A percentile compares a stretch with the other conserved stretches of the same genome.
Evolutionary conservation across 2,888 invertebrate species (phyloP).

Genomic region (Watsonalla cultraria): DNA sequence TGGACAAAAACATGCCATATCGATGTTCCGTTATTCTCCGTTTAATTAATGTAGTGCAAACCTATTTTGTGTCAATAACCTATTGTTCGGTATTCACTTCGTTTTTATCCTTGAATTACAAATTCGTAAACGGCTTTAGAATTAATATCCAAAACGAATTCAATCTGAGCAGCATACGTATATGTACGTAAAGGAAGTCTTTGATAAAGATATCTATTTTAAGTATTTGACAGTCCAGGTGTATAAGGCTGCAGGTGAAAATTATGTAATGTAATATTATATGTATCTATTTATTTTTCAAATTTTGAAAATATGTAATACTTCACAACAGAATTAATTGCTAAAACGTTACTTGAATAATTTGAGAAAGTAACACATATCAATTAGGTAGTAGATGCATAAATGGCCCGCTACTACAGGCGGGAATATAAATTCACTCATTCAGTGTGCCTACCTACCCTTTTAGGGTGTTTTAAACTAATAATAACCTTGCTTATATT

Average conservation of each 20-base stretch:
- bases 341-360: too few species aligned
- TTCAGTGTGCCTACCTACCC: too few species aligned
- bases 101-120: constrained; percentile 36
- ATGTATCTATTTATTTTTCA: constrained; percentile 5
- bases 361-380: too few species aligned
- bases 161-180: constrained; percentile 28
- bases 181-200: constrained; percentile 43
- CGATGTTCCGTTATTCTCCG: constrained; percentile 26
- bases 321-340: too few species aligned
- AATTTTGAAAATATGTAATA: too few species aligned
- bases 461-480: too few species aligned
- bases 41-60: constrained; percentile 19
- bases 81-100: constrained; percentile 28
- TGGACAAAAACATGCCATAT: constrained; percentile 15
- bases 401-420: too few species aligned
- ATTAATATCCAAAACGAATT: constrained; percentile 49
- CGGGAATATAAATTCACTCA: too few species aligned
- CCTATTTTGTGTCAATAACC: constrained; percentile 20
- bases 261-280: constrained; percentile 13
- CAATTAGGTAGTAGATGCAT: too few species aligned
- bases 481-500: too few species aligned
- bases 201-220: constrained; percentile 66
- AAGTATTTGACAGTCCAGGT: constrained; percentile 22
- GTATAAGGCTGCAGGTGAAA: constrained; percentile 36
- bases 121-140: constrained; percentile 35